Conservation (phyloP, 2,113 vertebrate species). For the Centropus bengalensis region DNA sequence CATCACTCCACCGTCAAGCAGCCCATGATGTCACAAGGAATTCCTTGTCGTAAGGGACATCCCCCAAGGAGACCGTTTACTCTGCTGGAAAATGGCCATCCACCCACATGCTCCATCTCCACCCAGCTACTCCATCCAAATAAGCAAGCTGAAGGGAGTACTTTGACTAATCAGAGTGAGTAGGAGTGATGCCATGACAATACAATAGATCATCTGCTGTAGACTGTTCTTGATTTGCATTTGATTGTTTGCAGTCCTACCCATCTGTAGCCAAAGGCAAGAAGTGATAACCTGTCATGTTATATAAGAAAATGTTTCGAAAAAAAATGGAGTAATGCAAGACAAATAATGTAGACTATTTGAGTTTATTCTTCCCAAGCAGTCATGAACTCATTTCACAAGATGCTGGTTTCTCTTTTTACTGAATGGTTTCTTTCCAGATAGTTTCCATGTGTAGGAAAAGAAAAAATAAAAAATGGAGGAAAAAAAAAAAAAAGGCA, state of each 20-base stretch:
- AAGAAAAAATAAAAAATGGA: background rate
- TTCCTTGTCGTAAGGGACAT: conserved; percentile 52
- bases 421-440: background rate
- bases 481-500: background rate
- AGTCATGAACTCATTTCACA: background rate
- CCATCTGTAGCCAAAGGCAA: conserved; percentile 54
- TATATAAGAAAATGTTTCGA: background rate
- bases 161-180: conserved; percentile 45
- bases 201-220: conserved; percentile 14
- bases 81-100: conserved; percentile 27
- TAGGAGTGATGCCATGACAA: conserved; percentile 47
- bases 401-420: background rate
- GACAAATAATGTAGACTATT: background rate
- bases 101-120: background rate
- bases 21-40: conserved; percentile 57
- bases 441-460: background rate
- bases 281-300: conserved; percentile 47
- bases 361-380: conserved; percentile 4
- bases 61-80: conserved; percentile 10
- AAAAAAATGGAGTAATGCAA: background rate
- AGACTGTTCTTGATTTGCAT: conserved; percentile 56
- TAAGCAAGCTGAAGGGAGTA: conserved; percentile 26
- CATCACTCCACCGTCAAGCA: background rate
- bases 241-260: conserved; percentile 67
- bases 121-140: conserved; percentile 45